These are phyloP conservation scores for Formicarius rufipectus DNA, from an alignment of 2,113 vertebrate genomes.

Conservation along the genomic window DNA sequence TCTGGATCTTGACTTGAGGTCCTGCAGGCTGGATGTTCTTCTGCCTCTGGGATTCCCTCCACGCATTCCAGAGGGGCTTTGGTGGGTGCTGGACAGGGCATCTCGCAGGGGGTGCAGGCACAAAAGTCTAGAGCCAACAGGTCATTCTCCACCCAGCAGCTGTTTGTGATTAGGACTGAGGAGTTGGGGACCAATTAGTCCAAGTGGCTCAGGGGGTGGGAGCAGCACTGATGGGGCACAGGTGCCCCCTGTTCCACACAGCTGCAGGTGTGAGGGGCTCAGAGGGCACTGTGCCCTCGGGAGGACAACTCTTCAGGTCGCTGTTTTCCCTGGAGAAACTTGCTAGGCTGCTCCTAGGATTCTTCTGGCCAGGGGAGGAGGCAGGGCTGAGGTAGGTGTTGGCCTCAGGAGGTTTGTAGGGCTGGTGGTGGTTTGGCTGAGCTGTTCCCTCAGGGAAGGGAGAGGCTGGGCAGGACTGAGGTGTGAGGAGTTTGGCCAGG, in stretches of 20 bases:
- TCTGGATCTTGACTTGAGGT: neutral
- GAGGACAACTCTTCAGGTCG: neutral
- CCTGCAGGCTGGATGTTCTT: neutral
- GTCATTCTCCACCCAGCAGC: neutral
- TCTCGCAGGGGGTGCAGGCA: accelerated
- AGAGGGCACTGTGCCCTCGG: neutral
- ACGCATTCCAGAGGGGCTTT: too few species aligned
- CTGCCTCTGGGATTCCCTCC: neutral
- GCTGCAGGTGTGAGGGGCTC: neutral
- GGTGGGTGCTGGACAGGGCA: neutral
- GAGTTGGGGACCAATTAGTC: too few species aligned
- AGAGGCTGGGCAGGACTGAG: neutral
- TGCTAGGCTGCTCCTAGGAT: neutral
- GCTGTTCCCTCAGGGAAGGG: neutral
- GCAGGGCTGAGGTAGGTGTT: neutral
- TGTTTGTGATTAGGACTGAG: neutral
- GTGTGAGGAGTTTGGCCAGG: neutral
- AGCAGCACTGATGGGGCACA: neutral
- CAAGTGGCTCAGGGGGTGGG: accelerated
- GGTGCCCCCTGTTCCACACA: accelerated
- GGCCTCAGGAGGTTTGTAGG: too few species aligned
- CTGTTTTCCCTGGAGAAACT: neutral
- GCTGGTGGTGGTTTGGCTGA: neutral
- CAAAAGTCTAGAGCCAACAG: accelerated
- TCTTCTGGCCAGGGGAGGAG: neutral